Conservation (phyloP, 2,113 vertebrate genomes). For the Nettapus auritus region DNA sequence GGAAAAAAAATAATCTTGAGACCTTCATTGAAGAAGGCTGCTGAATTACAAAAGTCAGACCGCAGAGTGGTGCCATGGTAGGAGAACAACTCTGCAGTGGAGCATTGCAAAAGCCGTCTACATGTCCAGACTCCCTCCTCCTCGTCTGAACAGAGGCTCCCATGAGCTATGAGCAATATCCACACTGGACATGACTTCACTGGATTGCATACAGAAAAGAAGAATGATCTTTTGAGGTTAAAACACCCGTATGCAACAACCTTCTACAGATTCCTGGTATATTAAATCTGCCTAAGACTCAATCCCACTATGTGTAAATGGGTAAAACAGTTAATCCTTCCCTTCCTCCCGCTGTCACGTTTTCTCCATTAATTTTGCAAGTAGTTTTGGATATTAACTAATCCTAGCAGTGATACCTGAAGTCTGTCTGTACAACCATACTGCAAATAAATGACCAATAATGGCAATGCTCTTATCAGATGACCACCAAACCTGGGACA, state of each 20-base stretch:
- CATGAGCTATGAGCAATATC: not conserved
- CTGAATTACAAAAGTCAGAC: not conserved
- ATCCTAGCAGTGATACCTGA: not conserved
- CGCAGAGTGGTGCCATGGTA: fast-evolving
- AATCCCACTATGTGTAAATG: not conserved
- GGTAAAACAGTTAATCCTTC: not conserved
- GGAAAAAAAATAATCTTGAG: not conserved
- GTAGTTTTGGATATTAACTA: not conserved
- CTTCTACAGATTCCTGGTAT: not conserved
- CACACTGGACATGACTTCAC: not conserved
- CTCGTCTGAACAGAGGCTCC: not conserved
- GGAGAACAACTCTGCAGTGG: not conserved
- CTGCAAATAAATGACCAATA: not conserved
- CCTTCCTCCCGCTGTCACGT: not conserved
- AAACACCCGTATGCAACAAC: not conserved
- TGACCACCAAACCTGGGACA: not conserved
- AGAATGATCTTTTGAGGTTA: not conserved
- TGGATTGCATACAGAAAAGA: not conserved
- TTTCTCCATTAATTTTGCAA: not conserved
- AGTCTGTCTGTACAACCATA: not conserved
- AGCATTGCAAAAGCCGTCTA: not conserved
- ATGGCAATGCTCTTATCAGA: not conserved
- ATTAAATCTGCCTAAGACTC: fast-evolving
- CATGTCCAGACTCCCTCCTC: not conserved
- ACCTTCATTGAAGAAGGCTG: not conserved